Evolutionary conservation across 2,113 vertebrate genomes (phyloP).

Genomic region (Machaerirhynchus nigripectus): DNA sequence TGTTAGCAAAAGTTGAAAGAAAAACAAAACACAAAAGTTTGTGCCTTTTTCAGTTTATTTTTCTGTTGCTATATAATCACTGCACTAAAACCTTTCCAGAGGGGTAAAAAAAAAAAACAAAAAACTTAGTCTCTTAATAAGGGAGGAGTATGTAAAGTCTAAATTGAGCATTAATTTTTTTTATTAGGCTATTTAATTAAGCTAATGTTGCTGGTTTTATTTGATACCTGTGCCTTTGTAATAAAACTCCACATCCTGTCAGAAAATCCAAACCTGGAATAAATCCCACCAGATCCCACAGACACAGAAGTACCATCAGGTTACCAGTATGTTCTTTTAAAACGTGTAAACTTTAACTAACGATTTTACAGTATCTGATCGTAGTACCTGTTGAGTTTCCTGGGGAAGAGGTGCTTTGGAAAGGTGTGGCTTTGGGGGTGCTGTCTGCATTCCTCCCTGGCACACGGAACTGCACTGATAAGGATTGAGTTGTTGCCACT

Average conservation of each 20-base stretch:
- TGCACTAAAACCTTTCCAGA: conserved; percentile 63
- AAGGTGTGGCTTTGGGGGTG: background rate
- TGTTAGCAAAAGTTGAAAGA: conserved; percentile 68
- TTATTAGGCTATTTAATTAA: conserved; percentile 46
- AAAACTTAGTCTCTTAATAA: conserved; percentile 23
- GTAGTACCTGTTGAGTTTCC: background rate
- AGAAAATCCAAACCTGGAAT: conserved; percentile 48
- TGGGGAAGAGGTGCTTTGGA: background rate
- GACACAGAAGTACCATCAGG: conserved; percentile 4
- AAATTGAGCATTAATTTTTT: conserved; percentile 17
- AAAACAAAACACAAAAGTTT: conserved; percentile 60
- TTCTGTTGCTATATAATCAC: conserved; percentile 58
- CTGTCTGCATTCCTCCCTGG: background rate
- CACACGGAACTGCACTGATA: background rate
- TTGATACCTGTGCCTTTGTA: conserved; percentile 66
- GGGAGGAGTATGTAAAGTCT: background rate
- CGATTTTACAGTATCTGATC: background rate
- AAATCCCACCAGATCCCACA: conserved; percentile 26
- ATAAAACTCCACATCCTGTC: conserved; percentile 15
- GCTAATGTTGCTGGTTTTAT: conserved; percentile 15
- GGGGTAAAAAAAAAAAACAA: background rate
- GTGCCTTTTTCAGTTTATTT: conserved; percentile 77
- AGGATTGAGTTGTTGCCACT: background rate
- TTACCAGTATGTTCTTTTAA: background rate
- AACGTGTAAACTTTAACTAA: background rate